Evolutionary conservation across 2,113 vertebrate species (phyloP), one percentile per base, ranked within the genome.

Genomic region (Syngnathus scovelli): DNA sequence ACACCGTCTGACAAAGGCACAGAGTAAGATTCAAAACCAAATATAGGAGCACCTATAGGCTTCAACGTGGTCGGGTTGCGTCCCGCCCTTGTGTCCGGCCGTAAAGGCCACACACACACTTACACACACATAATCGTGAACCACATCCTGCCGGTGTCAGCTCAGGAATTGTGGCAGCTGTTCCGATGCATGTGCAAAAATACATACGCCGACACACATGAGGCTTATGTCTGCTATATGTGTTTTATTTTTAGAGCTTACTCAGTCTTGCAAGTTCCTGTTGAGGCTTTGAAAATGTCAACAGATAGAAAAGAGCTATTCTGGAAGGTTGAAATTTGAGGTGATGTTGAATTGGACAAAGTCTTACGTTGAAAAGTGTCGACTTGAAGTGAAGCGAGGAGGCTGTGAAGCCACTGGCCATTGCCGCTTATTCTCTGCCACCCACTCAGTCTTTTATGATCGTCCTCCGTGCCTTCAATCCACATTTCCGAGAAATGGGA

Each of bases 101-200:
- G 66, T 58, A 61, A 61, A 60, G 33, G 39, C 56, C 38, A 39
- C 58, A 38, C 37, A 48, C 27, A 33, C 27, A 33, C 27, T 33
- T 2, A 33, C 27, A 33, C 27, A 3, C 27, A 33, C 27, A 33
- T 33, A 3, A 33, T 33, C 76, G 52, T 75, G 61, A 23, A 9
- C 41, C 51, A 69, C 55, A 61, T 76, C 61, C 56, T 63, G 41
- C 38, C 67, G 15, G 67, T 68, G 61, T 80, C 52, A 68, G 69
- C 70, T 51, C 65, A 77, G 70, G 84, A 85, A 86, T 83, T 62
- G 27, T 49, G 36, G 60, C 78, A 85, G 79, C 83, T 84, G 86
- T 75, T 72, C 27, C 27, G 27, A 33, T 33, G 27, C 27, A 59
- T 8, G 38, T 37, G 51, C 51, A 72, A 37, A 81, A 71, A 74